Conservation (phyloP, 2,888 invertebrate genomes). For the Agrotis ipsilon region DNA sequence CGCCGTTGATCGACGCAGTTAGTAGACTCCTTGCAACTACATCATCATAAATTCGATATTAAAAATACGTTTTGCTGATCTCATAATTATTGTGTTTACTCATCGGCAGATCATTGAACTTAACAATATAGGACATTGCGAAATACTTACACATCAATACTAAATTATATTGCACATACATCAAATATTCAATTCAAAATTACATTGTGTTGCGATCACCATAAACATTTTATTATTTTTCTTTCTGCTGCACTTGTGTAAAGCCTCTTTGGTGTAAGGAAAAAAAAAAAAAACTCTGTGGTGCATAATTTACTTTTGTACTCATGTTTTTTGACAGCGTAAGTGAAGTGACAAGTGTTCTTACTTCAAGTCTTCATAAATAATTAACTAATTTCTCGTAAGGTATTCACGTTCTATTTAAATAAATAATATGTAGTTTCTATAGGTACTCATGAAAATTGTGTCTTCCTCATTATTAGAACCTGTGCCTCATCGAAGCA, state of each 20-base stretch:
- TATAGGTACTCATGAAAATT: no score
- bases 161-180: constrained; percentile 19
- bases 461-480: no score
- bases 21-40: constrained; percentile 22
- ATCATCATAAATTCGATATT: constrained; percentile 10
- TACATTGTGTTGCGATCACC: constrained; percentile 29
- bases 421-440: no score
- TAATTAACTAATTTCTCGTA: constrained; percentile 1
- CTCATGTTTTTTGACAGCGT: constrained; percentile 17
- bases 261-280: no score
- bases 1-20: no score
- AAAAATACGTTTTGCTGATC: constrained; percentile 43
- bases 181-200: constrained; percentile 37
- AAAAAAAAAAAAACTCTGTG: no score
- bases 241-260: constrained; percentile 14
- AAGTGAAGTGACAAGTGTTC: constrained; percentile 38
- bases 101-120: constrained; percentile 41
- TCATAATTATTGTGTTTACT: constrained; percentile 17
- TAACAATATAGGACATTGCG: constrained; percentile 24
- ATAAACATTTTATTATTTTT: constrained; percentile 47
- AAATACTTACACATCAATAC: constrained; percentile 17
- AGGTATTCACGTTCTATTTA: constrained; percentile 3
- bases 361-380: background rate
- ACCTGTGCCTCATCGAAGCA: no score
- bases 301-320: no score